These are phyloP conservation scores for Capromys pilorides DNA, from an alignment of 2,797 vertebrate genomes.

Conservation along the genomic window DNA sequence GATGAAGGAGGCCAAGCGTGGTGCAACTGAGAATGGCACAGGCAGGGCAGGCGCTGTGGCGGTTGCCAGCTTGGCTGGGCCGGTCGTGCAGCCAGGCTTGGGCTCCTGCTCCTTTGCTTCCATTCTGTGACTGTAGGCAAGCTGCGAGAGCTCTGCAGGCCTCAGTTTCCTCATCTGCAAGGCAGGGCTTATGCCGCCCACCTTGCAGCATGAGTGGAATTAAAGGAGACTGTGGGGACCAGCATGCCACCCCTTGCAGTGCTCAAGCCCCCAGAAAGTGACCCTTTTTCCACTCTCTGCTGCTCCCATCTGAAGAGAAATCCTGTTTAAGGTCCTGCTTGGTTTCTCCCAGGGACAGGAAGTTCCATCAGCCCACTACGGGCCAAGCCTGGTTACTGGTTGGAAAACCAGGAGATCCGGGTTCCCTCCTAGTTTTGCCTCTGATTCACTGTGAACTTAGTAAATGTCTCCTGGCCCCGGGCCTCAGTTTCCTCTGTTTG, in stretches of 20 bases:
- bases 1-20: background rate
- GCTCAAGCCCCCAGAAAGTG: background rate
- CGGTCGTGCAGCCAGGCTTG: rapidly evolving
- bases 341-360: background rate
- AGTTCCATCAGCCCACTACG: background rate
- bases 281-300: background rate
- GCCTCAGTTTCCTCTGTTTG: background rate
- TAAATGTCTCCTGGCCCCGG: too few species aligned
- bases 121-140: background rate
- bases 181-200: background rate
- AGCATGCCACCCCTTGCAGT: rapidly evolving
- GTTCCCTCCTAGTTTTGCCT: background rate
- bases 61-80: background rate
- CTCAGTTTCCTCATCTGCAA: background rate
- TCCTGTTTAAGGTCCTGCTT: background rate
- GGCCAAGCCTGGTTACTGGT: background rate
- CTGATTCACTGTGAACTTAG: background rate
- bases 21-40: background rate
- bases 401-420: background rate
- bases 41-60: too few species aligned
- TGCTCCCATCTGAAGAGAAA: background rate
- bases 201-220: background rate
- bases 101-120: rapidly evolving
- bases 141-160: background rate
- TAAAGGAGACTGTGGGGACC: background rate